Percentiles rank a stretch among this genome's conserved stretches.
Conservation (phyloP, 2,888 invertebrate species). For the Ophioninae sp. region DNA sequence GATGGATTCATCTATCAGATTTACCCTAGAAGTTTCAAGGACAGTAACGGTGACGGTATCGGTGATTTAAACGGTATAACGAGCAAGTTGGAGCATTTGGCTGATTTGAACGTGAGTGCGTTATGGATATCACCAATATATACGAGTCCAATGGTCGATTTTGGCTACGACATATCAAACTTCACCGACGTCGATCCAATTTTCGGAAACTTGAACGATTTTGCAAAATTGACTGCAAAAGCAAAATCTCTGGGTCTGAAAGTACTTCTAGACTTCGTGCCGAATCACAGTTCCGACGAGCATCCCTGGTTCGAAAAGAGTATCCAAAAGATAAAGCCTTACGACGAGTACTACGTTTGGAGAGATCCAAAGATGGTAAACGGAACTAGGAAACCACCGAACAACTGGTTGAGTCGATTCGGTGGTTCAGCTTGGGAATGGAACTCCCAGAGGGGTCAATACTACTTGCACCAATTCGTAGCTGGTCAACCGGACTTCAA, state of each 20-base stretch:
- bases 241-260: constrained; percentile 80
- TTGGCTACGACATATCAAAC: constrained; percentile 86
- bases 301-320: constrained; percentile 92
- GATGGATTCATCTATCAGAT: constrained; percentile 91
- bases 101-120: constrained; percentile 84
- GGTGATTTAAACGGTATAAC: constrained; percentile 78
- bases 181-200: constrained; percentile 83
- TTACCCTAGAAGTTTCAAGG: constrained; percentile 91
- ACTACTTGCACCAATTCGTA: constrained; percentile 85
- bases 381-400: constrained; percentile 76
- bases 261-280: constrained; percentile 82
- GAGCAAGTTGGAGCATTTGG: constrained; percentile 82
- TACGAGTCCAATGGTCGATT: constrained; percentile 85
- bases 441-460: constrained; percentile 82
- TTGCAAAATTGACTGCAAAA: constrained; percentile 74
- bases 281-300: constrained; percentile 87
- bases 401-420: constrained; percentile 81
- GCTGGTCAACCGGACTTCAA: constrained; percentile 85
- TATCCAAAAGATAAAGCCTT: constrained; percentile 83
- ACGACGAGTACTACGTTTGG: constrained; percentile 90
- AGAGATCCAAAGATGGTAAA: constrained; percentile 82
- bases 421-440: constrained; percentile 84
- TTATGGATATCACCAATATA: constrained; percentile 89
- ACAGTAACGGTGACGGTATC: constrained; percentile 85
- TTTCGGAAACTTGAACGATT: constrained; percentile 84